Base-by-base conservation (phyloP, 2,113 vertebrate species). In the Neopipo cinnamomea region DNA sequence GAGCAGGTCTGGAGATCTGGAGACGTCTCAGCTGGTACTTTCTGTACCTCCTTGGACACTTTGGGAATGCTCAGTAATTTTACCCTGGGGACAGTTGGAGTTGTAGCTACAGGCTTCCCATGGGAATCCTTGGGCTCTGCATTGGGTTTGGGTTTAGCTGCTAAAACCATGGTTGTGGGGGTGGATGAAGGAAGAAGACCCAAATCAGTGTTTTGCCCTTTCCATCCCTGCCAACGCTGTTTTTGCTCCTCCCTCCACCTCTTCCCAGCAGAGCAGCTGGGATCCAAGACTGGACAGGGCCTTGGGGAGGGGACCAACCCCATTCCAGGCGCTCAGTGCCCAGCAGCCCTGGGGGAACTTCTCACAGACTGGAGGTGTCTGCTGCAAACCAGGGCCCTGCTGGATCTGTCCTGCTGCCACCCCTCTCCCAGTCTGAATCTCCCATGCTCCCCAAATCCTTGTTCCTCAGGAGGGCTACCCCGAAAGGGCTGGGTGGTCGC, bases 31-130 rank as follows among this genome's bases (percentile, higher is more conserved):
- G 21, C 39, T 35, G 63, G 23, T 46, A 71, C 39, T 77, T 49
- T 35, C 41, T 46, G 24, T 41, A 50, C 8, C 56, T 49, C 47
- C 55, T 18, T 1, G 0, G 59, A 12, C 5, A 2, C 71, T 79
- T 37, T 25, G 72, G 73, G 22, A 68, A 28, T 10, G 37, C 59
- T 61, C 50, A 0, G 21, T 7, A 65, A 6, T 58, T 58, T 66
- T 41, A 8, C 55, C 72, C 59, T 1, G 3, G 61, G 53, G 47
- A 46, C 33, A 25, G 41, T 7, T 42, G 12, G 47, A 16, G 35
- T 20, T 35, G n/a, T 5, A 9, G 7, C 50, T 66, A 13, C n/a
- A 18, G 12, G 23, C 5, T 12, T 5, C 75, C 44, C 5, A 0
- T 11, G 53, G 42, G n/a, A 68, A 42, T 72, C 39, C 62, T 50